Conservation (phyloP, 2,113 vertebrate species). For the Sterna hirundo region DNA sequence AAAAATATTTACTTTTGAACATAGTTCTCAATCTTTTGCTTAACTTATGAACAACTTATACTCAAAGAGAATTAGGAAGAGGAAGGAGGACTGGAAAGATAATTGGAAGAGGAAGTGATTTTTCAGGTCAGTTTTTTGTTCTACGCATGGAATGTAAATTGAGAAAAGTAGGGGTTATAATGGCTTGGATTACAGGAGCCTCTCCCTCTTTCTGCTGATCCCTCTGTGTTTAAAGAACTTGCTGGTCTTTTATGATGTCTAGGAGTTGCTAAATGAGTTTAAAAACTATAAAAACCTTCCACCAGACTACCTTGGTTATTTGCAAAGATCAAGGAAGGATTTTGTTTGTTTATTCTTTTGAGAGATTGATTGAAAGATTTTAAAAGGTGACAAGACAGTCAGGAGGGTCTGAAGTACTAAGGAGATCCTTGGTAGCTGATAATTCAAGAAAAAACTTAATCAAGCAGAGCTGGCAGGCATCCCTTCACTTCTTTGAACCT, state of each 20-base stretch:
- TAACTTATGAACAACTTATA: neutral
- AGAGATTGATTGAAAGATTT: neutral
- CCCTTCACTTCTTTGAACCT: neutral
- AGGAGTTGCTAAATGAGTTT: neutral
- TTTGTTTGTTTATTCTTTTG: neutral
- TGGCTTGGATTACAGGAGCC: neutral
- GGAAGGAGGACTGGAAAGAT: neutral
- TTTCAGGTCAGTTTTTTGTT: neutral
- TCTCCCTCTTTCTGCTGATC: neutral
- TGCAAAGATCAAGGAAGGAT: neutral
- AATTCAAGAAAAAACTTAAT: neutral
- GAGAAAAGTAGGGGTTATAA: neutral
- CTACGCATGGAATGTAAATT: neutral
- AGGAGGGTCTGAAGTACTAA: neutral
- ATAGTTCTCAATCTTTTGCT: neutral
- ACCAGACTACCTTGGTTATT: neutral
- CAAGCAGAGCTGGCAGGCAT: neutral
- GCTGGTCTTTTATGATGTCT: neutral
- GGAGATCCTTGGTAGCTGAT: neutral
- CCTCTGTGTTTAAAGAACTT: neutral
- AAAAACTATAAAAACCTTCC: neutral
- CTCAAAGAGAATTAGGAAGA: neutral
- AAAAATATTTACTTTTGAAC: neutral
- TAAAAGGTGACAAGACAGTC: neutral
- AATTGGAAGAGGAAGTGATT: neutral